Evolutionary conservation across 2,797 vertebrate genomes (phyloP), one percentile per base, ranked within the genome.

Genomic region (Nyctalus aviator): DNA sequence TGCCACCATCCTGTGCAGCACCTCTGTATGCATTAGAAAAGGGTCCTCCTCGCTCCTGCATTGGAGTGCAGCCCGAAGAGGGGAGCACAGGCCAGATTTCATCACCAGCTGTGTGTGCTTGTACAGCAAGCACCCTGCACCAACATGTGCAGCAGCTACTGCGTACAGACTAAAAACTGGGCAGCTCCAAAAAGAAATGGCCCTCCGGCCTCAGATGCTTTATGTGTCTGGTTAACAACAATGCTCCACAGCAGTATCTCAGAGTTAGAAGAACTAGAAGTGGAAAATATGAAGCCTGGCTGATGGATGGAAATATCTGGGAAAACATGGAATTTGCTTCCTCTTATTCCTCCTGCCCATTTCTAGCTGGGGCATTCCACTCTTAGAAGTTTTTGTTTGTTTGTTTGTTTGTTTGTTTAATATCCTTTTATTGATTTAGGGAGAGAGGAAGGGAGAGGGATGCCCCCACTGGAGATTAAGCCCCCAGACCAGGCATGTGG

Each of bases 91-190:
- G 18, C 44, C 18, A 32, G 12, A 62, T 44, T 10, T 13, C 44
- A 18, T 20, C 4, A 12, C 9, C 12, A 15, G 25, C 1, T 10
- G 1, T 41, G 30, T 25, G 20, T 13, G 4, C 21, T 23, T 32
- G 23, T 1, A 2, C 32, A 27, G 35, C 2, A 18, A 90, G 10
- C 5, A 8, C 20, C 13, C 27, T 14, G 1, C 0, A 21, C 6
- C 20, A 10, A 66, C 11, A 3, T 4, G 20, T 23, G 6, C 10
- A 55, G 46, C 11, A 53, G 11, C 6, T 30, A 8, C 8, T 55
- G 2, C 11, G 41, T 27, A 2, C 46, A 14, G 2, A 30, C 7
- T 2, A 44, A 41, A 64, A 62, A 14, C 12, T 62, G 57, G 13
- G 27, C 20, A 90, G 6, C 14, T 27, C 17, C 17, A 27, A 46